Conservation (phyloP, 2,888 invertebrate species). For the Phaedon cochleariae region DNA sequence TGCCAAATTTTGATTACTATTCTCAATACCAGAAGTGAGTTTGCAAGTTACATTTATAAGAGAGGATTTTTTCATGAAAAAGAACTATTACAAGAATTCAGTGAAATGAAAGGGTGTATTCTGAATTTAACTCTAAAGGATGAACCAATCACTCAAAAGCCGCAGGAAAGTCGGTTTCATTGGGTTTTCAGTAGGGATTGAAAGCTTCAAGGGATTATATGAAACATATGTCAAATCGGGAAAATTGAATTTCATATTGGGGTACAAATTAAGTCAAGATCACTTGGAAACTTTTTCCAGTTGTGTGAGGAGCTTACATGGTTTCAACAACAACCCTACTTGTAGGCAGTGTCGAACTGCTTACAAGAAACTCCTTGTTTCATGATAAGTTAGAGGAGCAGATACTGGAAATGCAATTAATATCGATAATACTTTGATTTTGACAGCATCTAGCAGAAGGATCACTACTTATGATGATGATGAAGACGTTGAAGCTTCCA, state of each 20-base stretch:
- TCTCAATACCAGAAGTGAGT: constrained; percentile 4
- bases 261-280: constrained; percentile 2
- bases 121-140: neutral
- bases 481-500: neutral
- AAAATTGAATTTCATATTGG: neutral
- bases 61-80: neutral
- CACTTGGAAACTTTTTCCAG: constrained; percentile 14
- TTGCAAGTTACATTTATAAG: constrained; percentile 6
- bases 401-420: neutral
- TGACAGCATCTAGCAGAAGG: neutral
- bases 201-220: neutral
- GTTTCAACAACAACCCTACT: constrained; percentile 11
- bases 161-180: neutral
- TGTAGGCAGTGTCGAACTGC: neutral
- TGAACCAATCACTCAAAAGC: neutral
- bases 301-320: constrained; percentile 1
- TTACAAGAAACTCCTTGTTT: constrained; percentile 5
- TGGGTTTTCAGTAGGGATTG: neutral
- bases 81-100: neutral
- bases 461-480: constrained; percentile 5
- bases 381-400: constrained; percentile 1
- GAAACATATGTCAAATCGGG: neutral
- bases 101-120: neutral
- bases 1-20: neutral
- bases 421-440: constrained; percentile 1